Base-by-base conservation (phyloP, 2,888 invertebrate species). In the Spicauda simplicius region DNA sequence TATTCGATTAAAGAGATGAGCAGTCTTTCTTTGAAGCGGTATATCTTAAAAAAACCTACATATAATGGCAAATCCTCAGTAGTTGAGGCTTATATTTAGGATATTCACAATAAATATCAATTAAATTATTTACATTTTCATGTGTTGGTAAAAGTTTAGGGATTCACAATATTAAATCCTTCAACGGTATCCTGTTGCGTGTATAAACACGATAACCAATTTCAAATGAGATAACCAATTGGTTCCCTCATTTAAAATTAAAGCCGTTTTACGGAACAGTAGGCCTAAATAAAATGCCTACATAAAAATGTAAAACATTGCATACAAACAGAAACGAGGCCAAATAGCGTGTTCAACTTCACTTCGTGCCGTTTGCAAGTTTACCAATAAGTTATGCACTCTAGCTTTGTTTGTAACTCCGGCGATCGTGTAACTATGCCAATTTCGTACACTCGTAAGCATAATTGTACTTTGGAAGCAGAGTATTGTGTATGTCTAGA, bases 311-410 rank as follows among this genome's bases (percentile, higher is more conserved):
- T 37, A 25, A 11, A 55, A 48, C 74, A 76, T 62, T 69, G 71
- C 71, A 74, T 66, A 61, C 48, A 41, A 59, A 37, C 71, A 69
- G 70, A 70, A 68, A 45, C 30, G 53, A 65, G 41, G 55, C n/a
- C 10, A 63, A 52, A 66, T 60, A 33, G 61, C 60, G 61, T 58
- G 59, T 61, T 69, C 52, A 57, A 60, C 48, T 60, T 33, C 60
- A 66, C 55, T 66, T 60, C 30, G 50, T 66, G 50, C 55, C 37
- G 59, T 54, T 53, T 63, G 69, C 60, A 68, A 71, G 62, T 72
- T 63, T 65, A 69, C 41, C 69, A 56, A 70, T 72, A 71, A 68
- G 59, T 73, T 68, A 64, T 69, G 70, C 66, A 68, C 71, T 71
- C 57, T 66, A 66, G 60, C 16, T 59, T 60, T 60, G 54, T 66